These are phyloP conservation scores for Polyploca ridens DNA, from an alignment of 2,888 invertebrate species.

Conservation along the genomic window DNA sequence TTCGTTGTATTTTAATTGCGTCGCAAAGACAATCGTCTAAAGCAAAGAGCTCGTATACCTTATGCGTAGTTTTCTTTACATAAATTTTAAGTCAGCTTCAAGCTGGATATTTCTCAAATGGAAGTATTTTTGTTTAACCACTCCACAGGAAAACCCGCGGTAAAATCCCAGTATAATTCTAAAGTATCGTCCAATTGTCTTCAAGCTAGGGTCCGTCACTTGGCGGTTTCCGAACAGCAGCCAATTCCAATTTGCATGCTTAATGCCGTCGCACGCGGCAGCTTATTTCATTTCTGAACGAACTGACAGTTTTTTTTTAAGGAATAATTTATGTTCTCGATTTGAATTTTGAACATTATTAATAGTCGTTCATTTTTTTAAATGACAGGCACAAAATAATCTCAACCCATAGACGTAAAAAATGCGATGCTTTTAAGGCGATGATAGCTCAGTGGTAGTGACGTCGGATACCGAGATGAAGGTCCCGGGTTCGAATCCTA, in stretches of 20 bases:
- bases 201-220: constrained; percentile 26
- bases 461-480: no score
- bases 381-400: no score
- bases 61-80: no score
- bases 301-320: constrained; percentile 10
- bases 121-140: background rate
- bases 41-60: no score
- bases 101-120: no score
- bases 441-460: no score
- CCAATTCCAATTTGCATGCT: constrained; percentile 43
- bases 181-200: constrained; percentile 21
- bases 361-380: background rate
- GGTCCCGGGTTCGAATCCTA: no score
- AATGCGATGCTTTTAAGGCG: no score
- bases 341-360: background rate
- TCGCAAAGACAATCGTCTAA: no score
- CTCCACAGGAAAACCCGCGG: background rate
- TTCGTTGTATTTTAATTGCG: no score
- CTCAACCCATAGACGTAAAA: no score
- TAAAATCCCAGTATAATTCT: background rate
- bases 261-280: constrained; percentile 35
- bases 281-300: constrained; percentile 36
- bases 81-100: no score
- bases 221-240: constrained; percentile 31
- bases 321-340: background rate